phyloP scores from a whole-genome alignment of 1,140 invertebrate species.

The Acromyrmex charruanus region DNA sequence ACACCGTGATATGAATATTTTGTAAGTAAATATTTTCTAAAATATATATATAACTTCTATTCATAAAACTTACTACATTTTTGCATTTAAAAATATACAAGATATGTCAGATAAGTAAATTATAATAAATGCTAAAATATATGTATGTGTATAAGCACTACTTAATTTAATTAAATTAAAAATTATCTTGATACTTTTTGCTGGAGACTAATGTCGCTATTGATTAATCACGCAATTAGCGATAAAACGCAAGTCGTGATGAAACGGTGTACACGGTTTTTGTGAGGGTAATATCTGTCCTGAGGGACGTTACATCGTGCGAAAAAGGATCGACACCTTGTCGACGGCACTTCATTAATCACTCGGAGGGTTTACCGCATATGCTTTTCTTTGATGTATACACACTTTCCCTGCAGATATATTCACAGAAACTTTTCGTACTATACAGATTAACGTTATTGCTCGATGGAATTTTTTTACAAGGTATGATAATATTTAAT shows the following conservation, averaged over 20 bases:
- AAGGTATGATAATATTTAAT: neutral
- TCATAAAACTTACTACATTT: neutral
- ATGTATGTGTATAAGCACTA: neutral
- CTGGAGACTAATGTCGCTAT: neutral
- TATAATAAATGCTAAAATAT: neutral
- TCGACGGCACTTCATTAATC: constrained; percentile 71
- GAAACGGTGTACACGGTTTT: constrained; percentile 28
- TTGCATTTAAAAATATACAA: neutral
- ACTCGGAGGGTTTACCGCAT: constrained; percentile 24
- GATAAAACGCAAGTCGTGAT: constrained; percentile 31
- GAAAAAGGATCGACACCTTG: constrained; percentile 67
- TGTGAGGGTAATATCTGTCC: constrained; percentile 43
- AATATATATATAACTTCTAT: neutral
- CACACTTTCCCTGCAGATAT: neutral
- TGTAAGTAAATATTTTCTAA: neutral
- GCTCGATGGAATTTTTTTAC: neutral
- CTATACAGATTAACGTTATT: neutral
- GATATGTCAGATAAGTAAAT: neutral
- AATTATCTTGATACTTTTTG: neutral
- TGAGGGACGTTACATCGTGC: constrained; percentile 47
- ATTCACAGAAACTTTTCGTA: constrained; percentile 11
- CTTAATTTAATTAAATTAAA: constrained; percentile 18
- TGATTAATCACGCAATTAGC: constrained; percentile 56
- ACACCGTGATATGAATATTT: neutral
- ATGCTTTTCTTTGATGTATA: neutral